Base-by-base conservation (phyloP, 2,888 invertebrate genomes). In the Eulithis prunata region DNA sequence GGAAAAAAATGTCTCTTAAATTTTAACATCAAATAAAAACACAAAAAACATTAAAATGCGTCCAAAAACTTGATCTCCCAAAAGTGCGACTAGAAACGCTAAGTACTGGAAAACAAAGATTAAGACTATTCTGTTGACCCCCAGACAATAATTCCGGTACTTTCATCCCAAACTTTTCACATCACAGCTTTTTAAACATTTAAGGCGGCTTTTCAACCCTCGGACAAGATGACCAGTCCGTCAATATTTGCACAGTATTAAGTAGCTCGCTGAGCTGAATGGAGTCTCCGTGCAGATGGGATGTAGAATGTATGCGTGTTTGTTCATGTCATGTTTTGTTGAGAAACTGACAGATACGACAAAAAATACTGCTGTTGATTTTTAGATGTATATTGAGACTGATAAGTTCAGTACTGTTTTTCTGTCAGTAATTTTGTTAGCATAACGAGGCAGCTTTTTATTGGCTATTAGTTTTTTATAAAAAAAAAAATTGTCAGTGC, bases 181-280 rank as follows among this genome's bases (percentile, higher is more conserved):
- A 73, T 69, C 62, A 57, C 14, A 65, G 64, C 64, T 64, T 67
- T 52, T 84, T 78, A 82, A 63, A 86, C 85, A 81, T 82, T 84
- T 83, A 62, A 86, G 75, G 71, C 72, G 81, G 83, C 79, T 54
- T 81, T 84, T 82, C 82, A 82, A 75, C 76, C 83, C 83, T 85
- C 82, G 89, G 91, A 87, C 91, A 85, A 78, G 85, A 85, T 92
- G 92, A 91, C 92, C 92, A 91, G 76, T 75, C 78, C 77, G 89
- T 86, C 88, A 91, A 91, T 90, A 86, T 91, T 92, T 83, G 81
- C 91, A 73, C 83, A 80, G 85, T 84, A 89, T 89, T 91, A 89
- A 91, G 90, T 91, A 90, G 91, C 91, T 90, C 87, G 83, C 83
- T 80, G 67, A 32, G 71, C 72, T 91, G 91, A 90, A 91, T 91